Conservation (phyloP, 2,113 vertebrate species). For the Chlorodrepanis virens region DNA sequence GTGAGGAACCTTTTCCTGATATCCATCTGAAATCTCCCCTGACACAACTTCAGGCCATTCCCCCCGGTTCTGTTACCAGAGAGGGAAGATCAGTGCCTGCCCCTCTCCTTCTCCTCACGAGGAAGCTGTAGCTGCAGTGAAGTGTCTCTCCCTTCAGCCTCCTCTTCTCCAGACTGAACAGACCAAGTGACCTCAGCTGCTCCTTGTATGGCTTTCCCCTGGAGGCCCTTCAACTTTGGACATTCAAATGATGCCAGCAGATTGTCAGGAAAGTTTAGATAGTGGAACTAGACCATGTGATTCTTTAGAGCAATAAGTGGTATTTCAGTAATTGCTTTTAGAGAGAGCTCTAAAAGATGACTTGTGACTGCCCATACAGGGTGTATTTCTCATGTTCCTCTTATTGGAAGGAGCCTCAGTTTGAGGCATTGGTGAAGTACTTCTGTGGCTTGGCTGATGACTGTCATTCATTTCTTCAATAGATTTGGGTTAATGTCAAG, state of each 20-base stretch:
- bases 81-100: background rate
- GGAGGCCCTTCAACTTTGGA: background rate
- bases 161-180: background rate
- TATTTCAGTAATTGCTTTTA: background rate
- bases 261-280: background rate
- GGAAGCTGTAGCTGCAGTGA: fast-evolving
- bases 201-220: fast-evolving
- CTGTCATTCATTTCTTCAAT: background rate
- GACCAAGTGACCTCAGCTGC: background rate
- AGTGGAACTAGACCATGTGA: background rate
- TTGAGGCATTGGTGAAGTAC: background rate
- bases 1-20: background rate
- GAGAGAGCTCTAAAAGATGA: background rate
- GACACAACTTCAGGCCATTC: background rate
- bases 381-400: background rate
- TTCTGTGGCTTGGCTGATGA: background rate
- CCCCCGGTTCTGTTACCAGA: fast-evolving
- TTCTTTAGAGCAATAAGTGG: background rate
- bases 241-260: background rate
- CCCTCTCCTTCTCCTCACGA: fast-evolving
- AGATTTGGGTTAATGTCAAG: background rate
- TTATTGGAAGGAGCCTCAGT: background rate
- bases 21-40: fast-evolving
- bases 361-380: background rate
- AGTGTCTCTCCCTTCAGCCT: background rate